Percentiles rank a stretch among this genome's conserved stretches.
phyloP scores from a whole-genome alignment of 2,888 invertebrate species.

The Leptopterna dolabrata region DNA sequence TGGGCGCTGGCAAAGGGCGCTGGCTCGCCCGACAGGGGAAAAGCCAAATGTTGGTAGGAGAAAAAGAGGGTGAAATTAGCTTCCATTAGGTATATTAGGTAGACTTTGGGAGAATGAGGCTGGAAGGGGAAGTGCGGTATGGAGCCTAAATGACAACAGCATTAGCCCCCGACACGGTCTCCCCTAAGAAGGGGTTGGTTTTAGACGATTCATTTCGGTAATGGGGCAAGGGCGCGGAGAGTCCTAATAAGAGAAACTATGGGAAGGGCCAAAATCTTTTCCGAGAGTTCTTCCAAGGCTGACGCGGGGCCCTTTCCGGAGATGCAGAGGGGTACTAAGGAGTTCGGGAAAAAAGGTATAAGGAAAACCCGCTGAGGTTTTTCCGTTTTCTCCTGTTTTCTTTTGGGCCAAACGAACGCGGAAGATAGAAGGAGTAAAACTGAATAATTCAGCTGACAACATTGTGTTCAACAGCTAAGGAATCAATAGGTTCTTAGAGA shows the following conservation, averaged over 20 bases:
- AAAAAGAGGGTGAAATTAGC: slow-evolving; percentile 16
- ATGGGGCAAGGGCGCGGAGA: background rate
- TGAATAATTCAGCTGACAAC: too few relatives aligned
- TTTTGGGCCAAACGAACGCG: too few relatives aligned
- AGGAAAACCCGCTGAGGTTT: too few relatives aligned
- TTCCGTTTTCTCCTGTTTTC: too few relatives aligned
- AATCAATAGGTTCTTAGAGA: too few relatives aligned
- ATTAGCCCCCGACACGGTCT: background rate
- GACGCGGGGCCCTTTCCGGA: too few relatives aligned
- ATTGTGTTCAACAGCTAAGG: too few relatives aligned
- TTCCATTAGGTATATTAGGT: slow-evolving; percentile 35
- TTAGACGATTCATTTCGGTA: background rate
- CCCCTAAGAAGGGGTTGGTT: background rate
- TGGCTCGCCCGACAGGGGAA: background rate
- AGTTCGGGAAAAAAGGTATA: too few relatives aligned
- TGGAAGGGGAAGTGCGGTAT: background rate
- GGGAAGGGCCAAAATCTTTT: background rate
- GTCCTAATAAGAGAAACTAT: background rate
- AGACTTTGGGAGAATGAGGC: background rate
- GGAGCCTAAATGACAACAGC: background rate
- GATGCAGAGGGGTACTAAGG: too few relatives aligned
- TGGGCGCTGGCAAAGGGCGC: background rate
- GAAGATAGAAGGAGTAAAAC: too few relatives aligned
- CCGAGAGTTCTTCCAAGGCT: background rate
- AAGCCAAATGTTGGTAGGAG: background rate